Conservation (phyloP, 1,140 invertebrate species). For the Planococcus citri region DNA sequence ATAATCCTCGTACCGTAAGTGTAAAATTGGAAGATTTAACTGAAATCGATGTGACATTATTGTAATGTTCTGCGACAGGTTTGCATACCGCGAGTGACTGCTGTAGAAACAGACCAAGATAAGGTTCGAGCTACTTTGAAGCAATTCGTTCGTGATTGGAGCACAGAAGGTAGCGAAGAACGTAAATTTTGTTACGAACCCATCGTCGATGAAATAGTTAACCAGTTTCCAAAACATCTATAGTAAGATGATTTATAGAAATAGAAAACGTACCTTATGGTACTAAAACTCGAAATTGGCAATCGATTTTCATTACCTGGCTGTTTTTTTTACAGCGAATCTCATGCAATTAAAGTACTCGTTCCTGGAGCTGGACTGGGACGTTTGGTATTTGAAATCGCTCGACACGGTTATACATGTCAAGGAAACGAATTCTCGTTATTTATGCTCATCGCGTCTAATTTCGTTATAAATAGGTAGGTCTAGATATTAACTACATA, state of each 20-base stretch:
- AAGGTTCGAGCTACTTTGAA: conserved; percentile 88
- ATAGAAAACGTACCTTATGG: background rate
- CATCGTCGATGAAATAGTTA: conserved; percentile 71
- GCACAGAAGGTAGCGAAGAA: conserved; percentile 64
- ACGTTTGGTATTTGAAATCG: conserved; percentile 85
- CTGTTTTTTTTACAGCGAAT: conserved; percentile 33
- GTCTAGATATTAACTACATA: background rate
- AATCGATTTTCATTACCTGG: too few relatives aligned
- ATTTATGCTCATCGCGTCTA: conserved; percentile 93
- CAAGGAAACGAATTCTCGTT: conserved; percentile 97
- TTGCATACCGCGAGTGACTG: conserved; percentile 28
- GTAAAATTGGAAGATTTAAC: background rate
- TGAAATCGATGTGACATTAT: too few relatives aligned
- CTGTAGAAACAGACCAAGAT: conserved; percentile 47
- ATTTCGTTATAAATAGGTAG: conserved; percentile 81
- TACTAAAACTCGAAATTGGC: too few relatives aligned
- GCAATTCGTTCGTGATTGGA: conserved; percentile 94
- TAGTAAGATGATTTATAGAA: conserved; percentile 36
- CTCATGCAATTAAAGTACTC: conserved; percentile 53
- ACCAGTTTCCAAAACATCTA: conserved; percentile 51
- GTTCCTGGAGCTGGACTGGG: conserved; percentile 93
- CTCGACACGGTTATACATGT: conserved; percentile 72
- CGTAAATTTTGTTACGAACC: conserved; percentile 78
- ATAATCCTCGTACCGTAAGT: conserved; percentile 30
- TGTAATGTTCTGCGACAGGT: too few relatives aligned